A percentile compares a stretch with the other conserved stretches of the same genome.
These are phyloP conservation scores for Nipponacmea schrenckii DNA, from an alignment of 2,888 invertebrate species.

Conservation along the genomic window DNA sequence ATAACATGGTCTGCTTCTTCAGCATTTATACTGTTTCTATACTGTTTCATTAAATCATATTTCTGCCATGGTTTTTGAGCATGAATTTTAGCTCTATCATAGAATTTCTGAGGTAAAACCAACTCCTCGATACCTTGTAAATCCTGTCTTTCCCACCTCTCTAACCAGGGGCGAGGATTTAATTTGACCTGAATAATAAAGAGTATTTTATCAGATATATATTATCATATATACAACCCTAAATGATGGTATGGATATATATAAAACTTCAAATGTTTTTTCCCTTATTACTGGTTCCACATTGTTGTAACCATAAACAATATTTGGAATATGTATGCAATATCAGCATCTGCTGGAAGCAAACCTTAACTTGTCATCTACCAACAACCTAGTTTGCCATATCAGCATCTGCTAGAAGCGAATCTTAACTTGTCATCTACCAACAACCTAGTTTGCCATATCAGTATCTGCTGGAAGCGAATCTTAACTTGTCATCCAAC, in stretches of 20 bases:
- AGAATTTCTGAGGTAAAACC: conserved; percentile 42
- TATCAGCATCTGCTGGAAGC: too few relatives aligned
- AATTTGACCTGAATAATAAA: conserved; percentile 69
- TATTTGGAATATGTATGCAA: too few relatives aligned
- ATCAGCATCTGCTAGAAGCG: too few relatives aligned
- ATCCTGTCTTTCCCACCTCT: conserved; percentile 77
- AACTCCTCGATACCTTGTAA: conserved; percentile 57
- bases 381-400: too few relatives aligned
- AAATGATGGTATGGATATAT: not conserved
- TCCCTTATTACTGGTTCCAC: not conserved
- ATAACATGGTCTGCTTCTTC: conserved; percentile 89
- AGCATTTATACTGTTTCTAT: conserved; percentile 85
- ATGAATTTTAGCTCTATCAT: conserved; percentile 71
- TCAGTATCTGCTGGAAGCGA: too few relatives aligned
- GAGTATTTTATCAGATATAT: not conserved
- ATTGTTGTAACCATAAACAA: too few relatives aligned
- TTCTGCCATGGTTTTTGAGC: conserved; percentile 79
- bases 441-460: too few relatives aligned
- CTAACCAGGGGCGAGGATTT: conserved; percentile 84
- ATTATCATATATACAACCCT: not conserved
- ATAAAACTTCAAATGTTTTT: not conserved
- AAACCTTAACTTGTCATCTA: too few relatives aligned
- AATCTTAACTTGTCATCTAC: too few relatives aligned
- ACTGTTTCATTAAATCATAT: conserved; percentile 93
- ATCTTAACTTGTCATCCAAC: too few relatives aligned